phyloP scores from a whole-genome alignment of 2,888 invertebrate species.

The Gastracanthus pulcherrimus region DNA sequence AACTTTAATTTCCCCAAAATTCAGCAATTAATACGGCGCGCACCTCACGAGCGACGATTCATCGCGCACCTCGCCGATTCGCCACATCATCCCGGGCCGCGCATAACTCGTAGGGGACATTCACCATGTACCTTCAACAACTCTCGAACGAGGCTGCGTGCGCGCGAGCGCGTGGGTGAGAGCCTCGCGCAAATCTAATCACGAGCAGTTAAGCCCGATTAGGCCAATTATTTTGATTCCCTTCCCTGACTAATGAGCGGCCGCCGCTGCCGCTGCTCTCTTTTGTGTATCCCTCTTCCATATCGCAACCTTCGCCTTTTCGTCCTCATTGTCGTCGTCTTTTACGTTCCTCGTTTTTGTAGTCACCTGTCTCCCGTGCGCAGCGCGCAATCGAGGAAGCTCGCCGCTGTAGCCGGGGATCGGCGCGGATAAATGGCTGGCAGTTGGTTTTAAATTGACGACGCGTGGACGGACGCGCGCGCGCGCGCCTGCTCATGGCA shows the following conservation, averaged over 20 bases:
- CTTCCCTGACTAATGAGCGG: conserved; percentile 48
- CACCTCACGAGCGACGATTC: too few species aligned
- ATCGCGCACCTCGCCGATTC: too few species aligned
- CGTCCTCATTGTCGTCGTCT: background rate
- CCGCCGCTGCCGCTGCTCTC: conserved; percentile 17
- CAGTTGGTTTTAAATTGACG: too few species aligned
- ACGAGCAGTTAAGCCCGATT: conserved; percentile 75
- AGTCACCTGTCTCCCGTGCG: background rate
- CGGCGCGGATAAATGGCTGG: too few species aligned
- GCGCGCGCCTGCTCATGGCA: too few species aligned
- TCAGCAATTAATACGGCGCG: too few species aligned
- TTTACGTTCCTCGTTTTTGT: background rate
- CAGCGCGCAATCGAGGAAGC: background rate
- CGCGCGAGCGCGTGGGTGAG: conserved; percentile 66
- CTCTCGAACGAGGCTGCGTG: conserved; percentile 56
- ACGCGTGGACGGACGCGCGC: too few species aligned
- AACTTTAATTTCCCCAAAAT: background rate
- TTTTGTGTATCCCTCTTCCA: conserved; percentile 3
- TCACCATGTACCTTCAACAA: background rate
- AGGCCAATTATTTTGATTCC: conserved; percentile 76
- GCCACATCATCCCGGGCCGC: too few species aligned
- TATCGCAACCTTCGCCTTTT: background rate
- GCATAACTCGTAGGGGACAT: background rate
- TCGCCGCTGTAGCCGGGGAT: too few species aligned
- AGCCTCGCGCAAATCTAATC: conserved; percentile 76